phyloP scores from a whole-genome alignment of 1,140 invertebrate species.

The Neodiprion lecontei region DNA sequence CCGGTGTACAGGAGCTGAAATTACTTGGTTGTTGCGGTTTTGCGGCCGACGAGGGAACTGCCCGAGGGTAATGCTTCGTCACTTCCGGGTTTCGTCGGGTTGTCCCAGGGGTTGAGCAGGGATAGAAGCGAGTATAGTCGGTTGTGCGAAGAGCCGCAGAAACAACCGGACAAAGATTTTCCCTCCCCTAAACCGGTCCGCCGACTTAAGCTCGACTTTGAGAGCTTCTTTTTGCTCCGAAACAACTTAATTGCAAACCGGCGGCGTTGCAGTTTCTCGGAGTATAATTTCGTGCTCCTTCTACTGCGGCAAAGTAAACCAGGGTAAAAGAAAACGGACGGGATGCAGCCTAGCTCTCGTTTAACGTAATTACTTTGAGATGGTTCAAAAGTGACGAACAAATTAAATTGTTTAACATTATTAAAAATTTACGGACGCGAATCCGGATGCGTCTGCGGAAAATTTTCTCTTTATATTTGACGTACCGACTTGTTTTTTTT shows the following conservation, averaged over 20 bases:
- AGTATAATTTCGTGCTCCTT: too few relatives aligned
- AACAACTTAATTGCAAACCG: background rate
- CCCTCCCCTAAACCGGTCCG: background rate
- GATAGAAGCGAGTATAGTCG: background rate
- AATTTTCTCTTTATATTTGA: too few relatives aligned
- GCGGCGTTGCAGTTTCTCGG: too few relatives aligned
- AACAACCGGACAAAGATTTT: background rate
- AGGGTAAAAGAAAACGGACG: too few relatives aligned
- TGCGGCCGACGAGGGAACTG: background rate
- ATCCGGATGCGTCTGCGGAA: too few relatives aligned
- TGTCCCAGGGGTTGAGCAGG: background rate
- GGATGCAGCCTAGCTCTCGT: too few relatives aligned
- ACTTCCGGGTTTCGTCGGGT: slow-evolving; percentile 1
- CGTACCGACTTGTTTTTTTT: too few relatives aligned
- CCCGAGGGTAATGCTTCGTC: slow-evolving; percentile 6
- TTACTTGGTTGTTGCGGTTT: background rate
- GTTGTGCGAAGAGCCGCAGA: background rate
- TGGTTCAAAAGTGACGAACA: too few relatives aligned
- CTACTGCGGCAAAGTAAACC: too few relatives aligned
- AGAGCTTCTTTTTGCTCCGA: background rate
- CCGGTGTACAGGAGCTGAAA: background rate
- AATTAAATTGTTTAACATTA: too few relatives aligned
- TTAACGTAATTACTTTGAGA: too few relatives aligned
- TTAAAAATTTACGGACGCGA: too few relatives aligned
- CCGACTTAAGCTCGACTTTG: background rate